A percentile compares a stretch with the other conserved stretches of the same genome.
Conservation (phyloP, 2,113 vertebrate genomes). For the Sinocyclocheilus maitianheensis region DNA sequence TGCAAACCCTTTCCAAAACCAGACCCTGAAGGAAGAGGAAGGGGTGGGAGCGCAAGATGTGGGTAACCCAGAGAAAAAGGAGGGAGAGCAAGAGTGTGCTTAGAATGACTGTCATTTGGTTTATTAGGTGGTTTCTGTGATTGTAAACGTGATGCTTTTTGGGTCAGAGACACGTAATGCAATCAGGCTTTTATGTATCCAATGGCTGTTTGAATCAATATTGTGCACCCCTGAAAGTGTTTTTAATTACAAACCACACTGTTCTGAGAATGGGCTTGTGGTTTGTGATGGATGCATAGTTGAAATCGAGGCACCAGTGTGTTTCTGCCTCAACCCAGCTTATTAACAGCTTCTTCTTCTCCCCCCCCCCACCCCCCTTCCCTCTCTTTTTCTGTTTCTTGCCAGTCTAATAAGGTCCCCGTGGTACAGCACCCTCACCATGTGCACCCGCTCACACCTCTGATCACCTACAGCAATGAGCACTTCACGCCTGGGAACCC, state of each 20-base stretch:
- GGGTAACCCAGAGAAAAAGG: constrained; percentile 22
- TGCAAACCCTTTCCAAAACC: constrained; percentile 67
- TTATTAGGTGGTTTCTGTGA: constrained; percentile 68
- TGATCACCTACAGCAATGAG: constrained; percentile 99
- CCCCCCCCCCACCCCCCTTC: background rate
- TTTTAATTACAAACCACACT: constrained; percentile 76
- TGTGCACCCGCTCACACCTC: constrained; percentile 98
- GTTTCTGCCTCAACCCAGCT: constrained; percentile 50
- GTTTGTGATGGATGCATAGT: constrained; percentile 59
- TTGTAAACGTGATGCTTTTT: background rate
- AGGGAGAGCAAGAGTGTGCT: constrained; percentile 50
- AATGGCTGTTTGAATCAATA: constrained; percentile 53
- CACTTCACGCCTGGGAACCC: constrained; percentile 99
- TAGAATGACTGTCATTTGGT: constrained; percentile 73
- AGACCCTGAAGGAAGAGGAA: constrained; percentile 63
- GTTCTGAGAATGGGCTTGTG: constrained; percentile 65
- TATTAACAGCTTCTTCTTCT: constrained; percentile 61
- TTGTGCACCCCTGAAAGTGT: constrained; percentile 65
- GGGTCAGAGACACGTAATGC: background rate
- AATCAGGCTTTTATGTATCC: constrained; percentile 65
- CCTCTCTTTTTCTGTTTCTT: constrained; percentile 46
- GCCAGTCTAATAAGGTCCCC: constrained; percentile 99
- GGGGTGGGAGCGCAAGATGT: constrained; percentile 7
- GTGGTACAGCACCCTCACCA: constrained; percentile 99
- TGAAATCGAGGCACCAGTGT: constrained; percentile 52